Evolutionary conservation across 2,888 invertebrate species (phyloP).

Genomic region (Hirtodrosophila duncani): DNA sequence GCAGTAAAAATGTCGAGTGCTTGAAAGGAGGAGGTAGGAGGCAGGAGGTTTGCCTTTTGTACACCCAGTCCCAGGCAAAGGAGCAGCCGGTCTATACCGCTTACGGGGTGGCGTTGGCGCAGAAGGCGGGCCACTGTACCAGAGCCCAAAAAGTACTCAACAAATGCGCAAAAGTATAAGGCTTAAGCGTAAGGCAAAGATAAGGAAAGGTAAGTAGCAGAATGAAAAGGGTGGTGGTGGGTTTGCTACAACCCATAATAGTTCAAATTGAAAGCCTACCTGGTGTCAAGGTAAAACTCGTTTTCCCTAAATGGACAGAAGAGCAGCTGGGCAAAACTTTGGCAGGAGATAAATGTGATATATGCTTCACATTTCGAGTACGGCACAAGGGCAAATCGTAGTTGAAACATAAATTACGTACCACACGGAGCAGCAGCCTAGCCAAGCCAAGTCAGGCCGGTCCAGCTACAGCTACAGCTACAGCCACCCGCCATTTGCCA

Average conservation of each 20-base stretch:
- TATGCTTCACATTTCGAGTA: constrained; percentile 10
- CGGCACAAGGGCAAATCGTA: no score
- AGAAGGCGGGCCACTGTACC: no score
- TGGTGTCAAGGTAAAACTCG: constrained; percentile 42
- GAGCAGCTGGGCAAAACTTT: constrained; percentile 27
- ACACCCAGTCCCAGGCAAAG: constrained; percentile 35
- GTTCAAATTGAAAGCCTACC: not conserved
- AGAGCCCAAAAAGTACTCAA: not conserved
- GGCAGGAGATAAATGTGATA: constrained; percentile 11
- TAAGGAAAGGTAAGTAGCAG: not conserved
- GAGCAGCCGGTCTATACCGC: constrained; percentile 57
- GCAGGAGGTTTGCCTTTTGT: constrained; percentile 26
- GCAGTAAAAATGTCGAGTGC: constrained; percentile 10
- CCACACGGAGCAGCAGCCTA: not conserved
- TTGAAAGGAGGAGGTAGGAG: constrained; percentile 21
- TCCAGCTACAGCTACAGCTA: constrained; percentile 12
- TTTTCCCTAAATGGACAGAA: constrained; percentile 61
- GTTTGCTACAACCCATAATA: constrained; percentile 5
- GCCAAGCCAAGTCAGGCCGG: not conserved
- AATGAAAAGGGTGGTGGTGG: constrained; percentile 5
- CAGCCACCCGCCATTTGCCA: constrained; percentile 47
- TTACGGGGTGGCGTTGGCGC: constrained; percentile 61
- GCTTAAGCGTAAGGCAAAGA: constrained; percentile 12
- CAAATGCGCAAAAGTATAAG: constrained; percentile 5
- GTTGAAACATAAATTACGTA: constrained; percentile 51